Evolutionary conservation across 2,113 vertebrate species (phyloP), one percentile per base, ranked within the genome.

Genomic region (Rhipidura dahli): DNA sequence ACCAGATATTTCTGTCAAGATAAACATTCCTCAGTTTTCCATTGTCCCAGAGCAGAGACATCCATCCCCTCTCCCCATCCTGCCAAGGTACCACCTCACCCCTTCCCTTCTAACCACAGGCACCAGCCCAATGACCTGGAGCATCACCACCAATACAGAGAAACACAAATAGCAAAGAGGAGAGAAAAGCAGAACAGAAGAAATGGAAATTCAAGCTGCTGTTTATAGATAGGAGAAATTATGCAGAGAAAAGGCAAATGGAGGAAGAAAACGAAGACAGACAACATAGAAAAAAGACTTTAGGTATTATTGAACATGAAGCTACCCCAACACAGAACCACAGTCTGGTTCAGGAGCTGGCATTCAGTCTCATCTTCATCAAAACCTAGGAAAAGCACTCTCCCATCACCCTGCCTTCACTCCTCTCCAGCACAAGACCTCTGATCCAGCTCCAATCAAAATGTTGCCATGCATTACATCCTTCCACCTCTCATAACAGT

Each of bases 11-110:
- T 93, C 81, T 75, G 75, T 30, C 2, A 2, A 87, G 60, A 84
- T 20, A 53, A 75, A 31, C 35, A 42, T 21, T 68, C 69, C 57
- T 79, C 27, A 20, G 56, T 44, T 31, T 93, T 33, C 31, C 22
- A 3, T 0, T 1, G 2, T 17, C 30, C 75, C 13, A 9, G n/a
- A 40, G 59, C 30, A 75, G 51, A 78, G 26, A 56, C 4, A 17
- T 14, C 37, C 49, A 71, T 28, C 47, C 57, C 68, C 10, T 50
- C 15, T 49, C 31, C 61, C 50, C 1, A 2, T 12, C 37, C 60
- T 6, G 2, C 8, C 45, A 50, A 82, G 42, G 39, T 4, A 6
- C 13, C 50, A 53, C 16, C 56, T 53, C 6, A 0, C 3, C 24
- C 59, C 68, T 72, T 73, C 45, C 44, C 37, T n/a, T 61, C 72